phyloP scores from a whole-genome alignment of 2,113 vertebrate species.

The Acrocephalus kingi region DNA sequence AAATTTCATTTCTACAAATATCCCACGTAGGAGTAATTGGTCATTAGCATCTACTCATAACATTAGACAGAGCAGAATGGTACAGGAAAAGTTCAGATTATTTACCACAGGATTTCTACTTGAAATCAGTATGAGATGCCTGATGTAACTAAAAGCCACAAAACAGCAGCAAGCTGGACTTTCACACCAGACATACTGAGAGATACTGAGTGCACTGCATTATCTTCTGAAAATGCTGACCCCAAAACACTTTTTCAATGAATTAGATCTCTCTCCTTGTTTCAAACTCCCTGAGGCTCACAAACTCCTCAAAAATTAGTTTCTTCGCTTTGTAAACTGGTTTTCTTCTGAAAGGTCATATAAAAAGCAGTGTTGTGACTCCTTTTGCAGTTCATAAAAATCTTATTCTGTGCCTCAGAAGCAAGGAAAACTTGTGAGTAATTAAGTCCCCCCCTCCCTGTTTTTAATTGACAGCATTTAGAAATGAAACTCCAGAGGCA shows the following conservation, averaged over 20 bases:
- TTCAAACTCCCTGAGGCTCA: background rate
- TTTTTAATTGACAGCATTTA: conserved; percentile 62
- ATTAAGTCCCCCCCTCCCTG: background rate
- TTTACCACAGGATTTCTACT: background rate
- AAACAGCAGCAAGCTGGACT: background rate
- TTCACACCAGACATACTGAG: background rate
- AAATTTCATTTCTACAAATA: background rate
- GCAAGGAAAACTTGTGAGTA: conserved; percentile 33
- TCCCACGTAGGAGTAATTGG: background rate
- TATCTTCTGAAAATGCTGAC: background rate
- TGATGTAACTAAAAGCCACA: background rate
- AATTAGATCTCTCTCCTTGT: background rate
- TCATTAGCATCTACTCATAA: background rate
- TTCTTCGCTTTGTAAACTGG: conserved; percentile 30
- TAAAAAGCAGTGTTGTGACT: conserved; percentile 31
- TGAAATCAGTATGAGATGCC: background rate
- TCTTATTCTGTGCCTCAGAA: conserved; percentile 16
- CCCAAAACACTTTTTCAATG: background rate
- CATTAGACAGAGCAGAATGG: background rate
- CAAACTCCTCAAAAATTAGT: conserved; percentile 22
- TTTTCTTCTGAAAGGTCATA: conserved; percentile 36
- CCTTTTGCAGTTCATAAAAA: background rate
- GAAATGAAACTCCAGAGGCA: conserved; percentile 48
- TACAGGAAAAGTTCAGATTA: background rate
- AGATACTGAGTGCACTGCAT: background rate